A percentile compares a stretch with the other conserved stretches of the same genome.
Conservation (phyloP, 2,888 invertebrate genomes). For the Pogonocherus hispidulus region DNA sequence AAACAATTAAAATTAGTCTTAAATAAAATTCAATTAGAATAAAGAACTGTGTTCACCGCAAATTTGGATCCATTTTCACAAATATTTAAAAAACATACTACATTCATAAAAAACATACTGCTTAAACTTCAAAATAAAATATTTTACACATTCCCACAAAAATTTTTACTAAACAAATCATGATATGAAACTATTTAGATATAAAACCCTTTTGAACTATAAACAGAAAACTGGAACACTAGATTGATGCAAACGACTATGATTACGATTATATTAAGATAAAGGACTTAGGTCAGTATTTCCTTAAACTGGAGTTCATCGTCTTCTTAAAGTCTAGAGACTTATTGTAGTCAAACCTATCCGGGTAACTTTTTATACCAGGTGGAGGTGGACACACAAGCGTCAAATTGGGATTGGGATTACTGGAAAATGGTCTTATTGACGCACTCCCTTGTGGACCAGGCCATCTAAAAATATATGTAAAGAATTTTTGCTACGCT, state of each 20-base stretch:
- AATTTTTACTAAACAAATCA: neutral
- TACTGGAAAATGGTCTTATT: conserved; percentile 54
- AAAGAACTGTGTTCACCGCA: too few species aligned
- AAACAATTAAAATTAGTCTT: neutral
- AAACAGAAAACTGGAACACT: neutral
- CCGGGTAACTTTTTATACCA: conserved; percentile 64
- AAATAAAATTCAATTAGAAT: neutral
- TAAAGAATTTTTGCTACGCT: neutral
- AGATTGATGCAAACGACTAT: neutral
- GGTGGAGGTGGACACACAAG: conserved; percentile 65
- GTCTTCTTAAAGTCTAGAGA: neutral
- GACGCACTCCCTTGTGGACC: conserved; percentile 37
- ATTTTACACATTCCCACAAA: neutral
- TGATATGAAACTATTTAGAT: too few species aligned
- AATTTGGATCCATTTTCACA: too few species aligned
- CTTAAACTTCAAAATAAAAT: neutral
- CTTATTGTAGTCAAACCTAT: conserved; percentile 45
- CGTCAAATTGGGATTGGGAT: conserved; percentile 53
- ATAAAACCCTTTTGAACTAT: too few species aligned
- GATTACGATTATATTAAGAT: too few species aligned
- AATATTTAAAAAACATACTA: neutral
- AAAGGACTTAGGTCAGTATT: neutral
- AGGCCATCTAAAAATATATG: conserved; percentile 48
- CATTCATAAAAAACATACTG: neutral
- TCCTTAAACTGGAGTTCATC: conserved; percentile 55